Evolutionary conservation across 2,888 invertebrate species (phyloP).

Genomic region (Didymodactylos carnosus): DNA sequence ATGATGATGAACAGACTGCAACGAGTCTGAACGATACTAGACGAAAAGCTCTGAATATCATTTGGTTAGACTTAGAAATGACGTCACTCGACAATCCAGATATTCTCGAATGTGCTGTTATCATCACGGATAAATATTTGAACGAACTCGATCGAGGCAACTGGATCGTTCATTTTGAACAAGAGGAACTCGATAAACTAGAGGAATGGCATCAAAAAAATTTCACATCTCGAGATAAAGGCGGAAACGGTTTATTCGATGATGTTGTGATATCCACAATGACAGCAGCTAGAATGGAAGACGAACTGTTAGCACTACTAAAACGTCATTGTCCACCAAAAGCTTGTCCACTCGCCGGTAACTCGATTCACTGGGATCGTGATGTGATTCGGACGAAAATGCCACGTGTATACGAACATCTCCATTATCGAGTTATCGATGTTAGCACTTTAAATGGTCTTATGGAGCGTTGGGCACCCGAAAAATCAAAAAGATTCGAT

Average conservation of each 20-base stretch:
- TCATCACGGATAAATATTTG: slow-evolving; percentile 45
- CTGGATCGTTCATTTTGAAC: slow-evolving; percentile 11
- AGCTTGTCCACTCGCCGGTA: slow-evolving; percentile 50
- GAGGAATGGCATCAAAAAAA: not conserved
- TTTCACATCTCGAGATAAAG: not conserved
- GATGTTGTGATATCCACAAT: slow-evolving; percentile 25
- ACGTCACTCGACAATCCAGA: slow-evolving; percentile 60
- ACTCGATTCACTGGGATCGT: slow-evolving; percentile 64
- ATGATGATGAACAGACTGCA: not conserved
- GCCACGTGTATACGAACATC: slow-evolving; percentile 53
- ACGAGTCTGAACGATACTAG: not conserved
- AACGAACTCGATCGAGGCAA: not conserved
- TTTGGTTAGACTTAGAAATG: slow-evolving; percentile 41
- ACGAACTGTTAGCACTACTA: slow-evolving; percentile 49
- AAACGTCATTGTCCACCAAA: slow-evolving; percentile 37
- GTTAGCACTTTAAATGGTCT: slow-evolving; percentile 73
- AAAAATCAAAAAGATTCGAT: slow-evolving; percentile 29
- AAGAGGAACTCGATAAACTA: not conserved
- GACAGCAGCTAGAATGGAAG: slow-evolving; percentile 48
- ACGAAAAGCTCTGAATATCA: slow-evolving; percentile 1
- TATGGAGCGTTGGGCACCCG: slow-evolving; percentile 20
- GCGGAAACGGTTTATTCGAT: not conserved
- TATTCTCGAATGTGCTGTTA: slow-evolving; percentile 68
- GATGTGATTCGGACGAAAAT: slow-evolving; percentile 60
- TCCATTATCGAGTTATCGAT: slow-evolving; percentile 81